Conservation (phyloP, 2,888 invertebrate species). For the Drosophila meridiana region DNA sequence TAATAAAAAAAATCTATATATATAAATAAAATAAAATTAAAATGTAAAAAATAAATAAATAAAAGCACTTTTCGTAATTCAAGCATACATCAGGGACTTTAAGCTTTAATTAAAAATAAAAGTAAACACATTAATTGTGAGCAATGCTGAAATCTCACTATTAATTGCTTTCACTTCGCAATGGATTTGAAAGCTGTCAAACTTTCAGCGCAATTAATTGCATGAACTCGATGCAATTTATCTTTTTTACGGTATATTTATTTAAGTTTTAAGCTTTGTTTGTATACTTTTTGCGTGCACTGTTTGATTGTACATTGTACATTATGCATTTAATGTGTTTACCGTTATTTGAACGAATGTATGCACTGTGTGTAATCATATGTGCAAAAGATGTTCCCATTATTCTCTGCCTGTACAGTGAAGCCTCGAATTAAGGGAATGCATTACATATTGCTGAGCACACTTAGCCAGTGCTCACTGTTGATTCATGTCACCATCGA, state of each 20-base stretch:
- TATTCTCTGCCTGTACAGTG: constrained; percentile 18
- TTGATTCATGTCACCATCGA: constrained; percentile 27
- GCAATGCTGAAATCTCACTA: constrained; percentile 5
- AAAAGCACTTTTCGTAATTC: no score
- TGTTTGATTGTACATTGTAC: constrained; percentile 22
- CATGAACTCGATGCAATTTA: not conserved
- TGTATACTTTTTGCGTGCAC: constrained; percentile 35
- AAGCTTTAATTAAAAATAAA: not conserved
- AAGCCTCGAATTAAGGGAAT: not conserved
- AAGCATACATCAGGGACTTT: no score
- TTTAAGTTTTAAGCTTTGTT: not conserved
- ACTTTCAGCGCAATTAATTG: constrained; percentile 16
- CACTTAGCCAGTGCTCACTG: constrained; percentile 28
- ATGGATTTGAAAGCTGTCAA: not conserved
- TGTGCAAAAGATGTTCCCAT: constrained; percentile 13
- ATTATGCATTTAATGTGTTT: constrained; percentile 2
- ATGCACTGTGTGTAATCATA: not conserved
- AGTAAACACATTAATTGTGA: constrained; percentile 4
- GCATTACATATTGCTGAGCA: not conserved
- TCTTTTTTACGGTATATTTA: not conserved
- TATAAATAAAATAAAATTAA: not conserved
- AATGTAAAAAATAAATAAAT: not conserved
- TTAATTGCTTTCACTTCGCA: not conserved
- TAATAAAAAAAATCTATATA: no score
- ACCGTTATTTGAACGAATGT: not conserved